phyloP scores from a whole-genome alignment of 1,140 invertebrate genomes.

The Ptiloglossa arizonensis region DNA sequence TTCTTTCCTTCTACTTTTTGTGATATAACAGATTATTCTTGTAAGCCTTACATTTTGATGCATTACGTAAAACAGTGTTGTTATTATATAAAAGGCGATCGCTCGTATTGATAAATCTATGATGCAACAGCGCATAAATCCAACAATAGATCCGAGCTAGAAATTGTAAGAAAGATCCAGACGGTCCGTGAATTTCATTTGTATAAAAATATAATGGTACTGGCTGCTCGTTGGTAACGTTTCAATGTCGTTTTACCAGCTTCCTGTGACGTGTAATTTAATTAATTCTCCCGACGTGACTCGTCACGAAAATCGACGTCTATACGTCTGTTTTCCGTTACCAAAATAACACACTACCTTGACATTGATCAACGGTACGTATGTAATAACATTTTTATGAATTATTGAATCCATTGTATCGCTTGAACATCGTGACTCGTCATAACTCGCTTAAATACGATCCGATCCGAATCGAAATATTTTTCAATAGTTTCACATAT shows the following conservation, averaged over 20 bases:
- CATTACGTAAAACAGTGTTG: neutral
- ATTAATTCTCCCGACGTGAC: slow-evolving; percentile 59
- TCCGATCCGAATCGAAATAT: too few relatives aligned
- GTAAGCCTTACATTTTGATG: too few relatives aligned
- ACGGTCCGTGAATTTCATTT: slow-evolving; percentile 38
- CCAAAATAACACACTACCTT: slow-evolving; percentile 41
- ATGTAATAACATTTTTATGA: neutral
- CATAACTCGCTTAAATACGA: too few relatives aligned
- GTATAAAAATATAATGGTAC: slow-evolving; percentile 7
- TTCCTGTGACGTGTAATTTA: slow-evolving; percentile 55
- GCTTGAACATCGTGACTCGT: too few relatives aligned
- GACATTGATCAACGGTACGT: neutral
- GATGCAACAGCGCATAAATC: slow-evolving; percentile 4
- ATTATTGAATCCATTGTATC: too few relatives aligned
- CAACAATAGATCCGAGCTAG: neutral
- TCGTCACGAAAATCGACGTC: slow-evolving; percentile 43
- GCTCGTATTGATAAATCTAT: neutral
- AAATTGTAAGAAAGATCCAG: neutral
- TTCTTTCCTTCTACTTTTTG: neutral
- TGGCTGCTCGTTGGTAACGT: slow-evolving; percentile 23
- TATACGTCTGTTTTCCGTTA: slow-evolving; percentile 11
- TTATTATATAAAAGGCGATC: neutral
- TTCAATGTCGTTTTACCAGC: slow-evolving; percentile 52
- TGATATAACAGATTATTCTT: neutral
- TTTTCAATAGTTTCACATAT: too few relatives aligned